Conservation (phyloP, 1,140 invertebrate species). For the Harlomillsia oculata region DNA sequence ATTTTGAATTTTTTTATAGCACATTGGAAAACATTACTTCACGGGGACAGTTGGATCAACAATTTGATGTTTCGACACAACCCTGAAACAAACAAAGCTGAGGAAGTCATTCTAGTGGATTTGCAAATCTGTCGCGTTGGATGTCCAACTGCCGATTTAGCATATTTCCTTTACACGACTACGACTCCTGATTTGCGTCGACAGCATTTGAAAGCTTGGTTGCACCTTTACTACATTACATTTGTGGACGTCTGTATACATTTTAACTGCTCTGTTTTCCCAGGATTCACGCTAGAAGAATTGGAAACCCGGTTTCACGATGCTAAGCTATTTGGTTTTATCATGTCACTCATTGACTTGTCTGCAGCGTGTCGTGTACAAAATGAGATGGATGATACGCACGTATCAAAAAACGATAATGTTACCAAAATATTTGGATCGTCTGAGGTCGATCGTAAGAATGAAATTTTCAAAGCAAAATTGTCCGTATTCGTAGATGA, state of each 20-base stretch:
- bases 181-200: constrained; percentile 44
- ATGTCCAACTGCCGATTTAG: constrained; percentile 50
- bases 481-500: too few species aligned
- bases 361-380: too few species aligned
- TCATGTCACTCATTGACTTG: neutral
- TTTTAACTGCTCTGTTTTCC: neutral
- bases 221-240: constrained; percentile 49
- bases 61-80: too few species aligned
- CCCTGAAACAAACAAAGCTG: constrained; percentile 37
- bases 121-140: constrained; percentile 49
- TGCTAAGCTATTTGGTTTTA: constrained; percentile 9
- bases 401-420: too few species aligned
- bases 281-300: neutral
- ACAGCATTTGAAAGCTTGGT: constrained; percentile 42
- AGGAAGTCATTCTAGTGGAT: constrained; percentile 46
- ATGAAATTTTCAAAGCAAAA: too few species aligned
- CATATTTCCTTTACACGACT: constrained; percentile 49
- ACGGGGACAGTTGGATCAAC: constrained; percentile 42
- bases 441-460: too few species aligned
- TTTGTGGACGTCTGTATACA: constrained; percentile 36
- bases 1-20: too few species aligned
- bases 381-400: too few species aligned
- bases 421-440: too few species aligned
- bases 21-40: constrained; percentile 48
- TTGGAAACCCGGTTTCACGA: constrained; percentile 5